Percentiles rank a stretch among this genome's conserved stretches.
Evolutionary conservation across 2,113 vertebrate genomes (phyloP).

Genomic region (Nothocercus julius): DNA sequence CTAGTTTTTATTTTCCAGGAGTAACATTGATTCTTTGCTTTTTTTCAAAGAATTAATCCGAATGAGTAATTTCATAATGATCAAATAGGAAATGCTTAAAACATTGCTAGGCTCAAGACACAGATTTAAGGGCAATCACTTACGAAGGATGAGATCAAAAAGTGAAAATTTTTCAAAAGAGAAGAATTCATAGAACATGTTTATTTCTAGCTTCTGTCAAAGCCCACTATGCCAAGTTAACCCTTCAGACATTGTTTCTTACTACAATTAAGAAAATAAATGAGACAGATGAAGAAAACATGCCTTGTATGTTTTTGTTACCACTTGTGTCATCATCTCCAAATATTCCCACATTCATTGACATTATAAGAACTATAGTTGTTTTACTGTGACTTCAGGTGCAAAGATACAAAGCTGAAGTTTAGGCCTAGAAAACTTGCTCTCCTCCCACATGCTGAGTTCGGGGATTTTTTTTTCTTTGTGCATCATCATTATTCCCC

Average conservation of each 20-base stretch:
- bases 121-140: neutral
- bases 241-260: neutral
- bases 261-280: neutral
- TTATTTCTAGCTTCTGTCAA: neutral
- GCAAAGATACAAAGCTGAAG: neutral
- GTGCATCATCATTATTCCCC: neutral
- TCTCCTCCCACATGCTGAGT: neutral
- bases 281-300: neutral
- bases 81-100: neutral
- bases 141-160: neutral
- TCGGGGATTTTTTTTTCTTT: neutral
- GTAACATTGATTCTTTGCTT: neutral
- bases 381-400: neutral
- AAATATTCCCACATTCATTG: neutral
- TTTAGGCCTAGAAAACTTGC: neutral
- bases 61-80: neutral
- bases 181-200: neutral
- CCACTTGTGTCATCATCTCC: neutral
- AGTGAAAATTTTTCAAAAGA: neutral
- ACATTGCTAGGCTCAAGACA: neutral
- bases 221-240: neutral
- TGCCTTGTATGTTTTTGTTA: neutral
- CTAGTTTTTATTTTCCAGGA: neutral
- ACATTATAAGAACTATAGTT: neutral
- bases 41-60: neutral